These are phyloP conservation scores for Diadophis punctatus DNA, from an alignment of 2,113 vertebrate species.

Conservation along the genomic window DNA sequence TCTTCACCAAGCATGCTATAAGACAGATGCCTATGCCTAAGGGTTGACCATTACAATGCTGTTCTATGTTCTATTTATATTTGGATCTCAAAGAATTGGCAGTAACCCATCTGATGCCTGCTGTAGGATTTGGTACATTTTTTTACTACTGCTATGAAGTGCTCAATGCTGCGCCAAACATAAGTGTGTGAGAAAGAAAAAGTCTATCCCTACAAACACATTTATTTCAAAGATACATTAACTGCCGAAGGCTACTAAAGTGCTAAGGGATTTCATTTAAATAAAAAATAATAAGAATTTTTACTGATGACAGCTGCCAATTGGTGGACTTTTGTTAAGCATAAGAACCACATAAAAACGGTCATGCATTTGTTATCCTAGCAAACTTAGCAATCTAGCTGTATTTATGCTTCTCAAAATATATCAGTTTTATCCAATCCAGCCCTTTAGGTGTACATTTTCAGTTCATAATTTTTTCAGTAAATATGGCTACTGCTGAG, in stretches of 20 bases:
- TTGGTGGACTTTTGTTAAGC: conserved; percentile 76
- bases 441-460: neutral
- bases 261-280: conserved; percentile 55
- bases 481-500: neutral
- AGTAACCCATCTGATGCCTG: conserved; percentile 74
- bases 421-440: conserved; percentile 37
- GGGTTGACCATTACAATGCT: conserved; percentile 77
- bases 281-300: conserved; percentile 66
- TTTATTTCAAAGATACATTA: conserved; percentile 64
- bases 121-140: conserved; percentile 69
- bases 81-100: conserved; percentile 91
- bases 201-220: neutral
- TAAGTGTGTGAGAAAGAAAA: neutral
- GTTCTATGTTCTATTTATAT: conserved; percentile 89
- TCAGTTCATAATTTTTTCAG: neutral
- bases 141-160: conserved; percentile 75
- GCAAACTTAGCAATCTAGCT: conserved; percentile 64
- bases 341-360: conserved; percentile 77
- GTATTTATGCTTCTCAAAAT: conserved; percentile 69
- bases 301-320: conserved; percentile 71
- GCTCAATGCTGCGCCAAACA: conserved; percentile 67
- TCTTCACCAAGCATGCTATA: conserved; percentile 78
- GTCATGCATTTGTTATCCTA: conserved; percentile 63
- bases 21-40: conserved; percentile 78
- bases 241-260: conserved; percentile 65